Evolutionary conservation across 37 sponge, comb jelly and placozoan genomes (phyloP), one percentile per base, ranked within the genome.

Genomic region (Bolinopsis microptera): DNA sequence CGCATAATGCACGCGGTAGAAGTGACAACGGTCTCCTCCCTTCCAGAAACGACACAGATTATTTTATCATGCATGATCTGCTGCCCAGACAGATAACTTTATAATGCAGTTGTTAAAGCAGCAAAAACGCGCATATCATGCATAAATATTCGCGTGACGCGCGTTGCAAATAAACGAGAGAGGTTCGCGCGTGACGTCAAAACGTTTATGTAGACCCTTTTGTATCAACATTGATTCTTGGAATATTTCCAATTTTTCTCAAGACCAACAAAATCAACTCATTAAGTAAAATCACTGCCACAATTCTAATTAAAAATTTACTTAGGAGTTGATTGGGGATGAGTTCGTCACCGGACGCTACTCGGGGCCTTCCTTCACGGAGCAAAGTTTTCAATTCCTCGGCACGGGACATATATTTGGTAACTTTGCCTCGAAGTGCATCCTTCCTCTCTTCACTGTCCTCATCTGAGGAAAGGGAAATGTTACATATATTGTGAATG

Each of bases 361-460:
- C 31, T 0, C 90, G 41, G 3, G 90, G 90, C 26, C 90, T 38
- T 3, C 90, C 90, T 3, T 86, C 90, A 22, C 90, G 34, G 8
- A 86, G 25, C 48, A 86, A 38, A 33, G 61, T 86, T 38, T 86
- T 37, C 27, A 86, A 23, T 27, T 86, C 90, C 31, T 86, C 90
- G 18, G 90, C 90, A 9, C 90, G 90, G 41, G 36, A 33, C 90
- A 86, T 86, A 38, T 86, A 86, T 38, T 86, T 86, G 61, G 90
- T 41, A 13, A 86, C 90, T 41, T 86, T 86, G 2, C 21, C 61
- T 40, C 90, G 41, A 0, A 86, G 26, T 8, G 90, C 90, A 16
- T 23, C 61, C 61, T 86, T 86, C 30, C 90, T 86, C 13, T 86
- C 90, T 18, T 86, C 61, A 27, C 48, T 41, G 0, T 86, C 61